Conservation (phyloP, 2,888 invertebrate species). For the Mythimna albipuncta region DNA sequence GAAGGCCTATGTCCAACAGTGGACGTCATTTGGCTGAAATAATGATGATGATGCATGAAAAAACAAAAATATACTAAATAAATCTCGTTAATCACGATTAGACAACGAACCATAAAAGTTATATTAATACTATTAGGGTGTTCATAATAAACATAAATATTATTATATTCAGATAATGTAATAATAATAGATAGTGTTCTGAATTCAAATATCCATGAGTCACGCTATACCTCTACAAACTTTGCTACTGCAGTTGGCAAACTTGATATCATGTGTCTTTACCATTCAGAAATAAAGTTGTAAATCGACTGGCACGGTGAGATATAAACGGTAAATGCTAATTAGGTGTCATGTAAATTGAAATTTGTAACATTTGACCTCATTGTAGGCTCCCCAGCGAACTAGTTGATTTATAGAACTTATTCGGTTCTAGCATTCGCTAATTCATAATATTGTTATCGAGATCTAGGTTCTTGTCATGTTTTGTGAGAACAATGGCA, state of each 20-base stretch:
- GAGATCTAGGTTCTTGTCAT: conserved; percentile 21
- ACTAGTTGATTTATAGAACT: conserved; percentile 68
- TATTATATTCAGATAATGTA: conserved; percentile 52
- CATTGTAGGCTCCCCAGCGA: conserved; percentile 73
- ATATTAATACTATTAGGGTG: conserved; percentile 2
- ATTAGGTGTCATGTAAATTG: conserved; percentile 72
- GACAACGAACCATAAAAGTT: not conserved
- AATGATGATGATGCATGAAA: no score
- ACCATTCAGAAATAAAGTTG: conserved; percentile 23
- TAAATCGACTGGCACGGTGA: conserved; percentile 29
- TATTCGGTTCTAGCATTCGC: conserved; percentile 43
- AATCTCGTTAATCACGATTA: conserved; percentile 3
- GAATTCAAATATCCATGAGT: conserved; percentile 71
- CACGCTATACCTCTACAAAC: conserved; percentile 67
- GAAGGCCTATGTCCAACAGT: no score
- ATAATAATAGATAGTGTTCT: conserved; percentile 57
- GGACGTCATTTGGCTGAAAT: no score
- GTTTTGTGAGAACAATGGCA: conserved; percentile 16
- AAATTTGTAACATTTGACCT: conserved; percentile 83
- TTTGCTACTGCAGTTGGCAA: conserved; percentile 28
- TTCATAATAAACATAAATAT: conserved; percentile 34
- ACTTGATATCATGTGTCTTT: conserved; percentile 18
- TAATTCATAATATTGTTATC: conserved; percentile 55
- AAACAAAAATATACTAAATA: no score
- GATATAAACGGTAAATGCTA: conserved; percentile 43